phyloP scores from a whole-genome alignment of 2,113 vertebrate genomes.

The Dasyprocta punctata region DNA sequence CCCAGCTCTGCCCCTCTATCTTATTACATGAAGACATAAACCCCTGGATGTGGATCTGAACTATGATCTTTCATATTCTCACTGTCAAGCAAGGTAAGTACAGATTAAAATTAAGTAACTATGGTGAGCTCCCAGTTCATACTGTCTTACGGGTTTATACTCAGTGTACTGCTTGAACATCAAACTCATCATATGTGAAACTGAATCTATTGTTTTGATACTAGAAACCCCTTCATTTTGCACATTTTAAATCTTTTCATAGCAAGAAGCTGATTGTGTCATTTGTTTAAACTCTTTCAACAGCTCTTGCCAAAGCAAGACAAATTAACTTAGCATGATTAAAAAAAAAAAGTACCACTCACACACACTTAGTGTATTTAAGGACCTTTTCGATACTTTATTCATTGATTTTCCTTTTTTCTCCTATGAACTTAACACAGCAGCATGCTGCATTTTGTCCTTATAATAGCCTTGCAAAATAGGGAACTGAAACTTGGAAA shows the following conservation, averaged over 20 bases:
- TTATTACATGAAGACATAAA: not conserved
- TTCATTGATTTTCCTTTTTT: not conserved
- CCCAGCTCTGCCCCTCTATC: not conserved
- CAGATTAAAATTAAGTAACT: not conserved
- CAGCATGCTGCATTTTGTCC: not conserved
- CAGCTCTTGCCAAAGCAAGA: not conserved
- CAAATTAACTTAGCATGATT: conserved; percentile 8
- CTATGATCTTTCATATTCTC: not conserved
- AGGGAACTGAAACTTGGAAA: not conserved
- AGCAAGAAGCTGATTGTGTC: not conserved
- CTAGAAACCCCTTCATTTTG: not conserved
- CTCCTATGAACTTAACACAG: not conserved
- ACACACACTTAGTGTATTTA: not conserved
- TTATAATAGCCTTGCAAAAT: not conserved
- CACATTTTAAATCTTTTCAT: conserved; percentile 11
- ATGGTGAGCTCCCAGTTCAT: not conserved
- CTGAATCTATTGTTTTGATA: not conserved
- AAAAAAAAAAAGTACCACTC: not conserved
- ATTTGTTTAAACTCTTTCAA: not conserved
- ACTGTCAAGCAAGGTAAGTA: not conserved
- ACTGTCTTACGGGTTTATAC: not conserved
- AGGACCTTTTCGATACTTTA: not conserved
- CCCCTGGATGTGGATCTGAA: not conserved
- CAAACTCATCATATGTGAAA: not conserved
- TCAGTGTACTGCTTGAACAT: not conserved